A percentile compares a stretch with the other conserved stretches of the same genome.
phyloP scores from a whole-genome alignment of 2,888 invertebrate species.

The Rhaphigaster nebulosa region DNA sequence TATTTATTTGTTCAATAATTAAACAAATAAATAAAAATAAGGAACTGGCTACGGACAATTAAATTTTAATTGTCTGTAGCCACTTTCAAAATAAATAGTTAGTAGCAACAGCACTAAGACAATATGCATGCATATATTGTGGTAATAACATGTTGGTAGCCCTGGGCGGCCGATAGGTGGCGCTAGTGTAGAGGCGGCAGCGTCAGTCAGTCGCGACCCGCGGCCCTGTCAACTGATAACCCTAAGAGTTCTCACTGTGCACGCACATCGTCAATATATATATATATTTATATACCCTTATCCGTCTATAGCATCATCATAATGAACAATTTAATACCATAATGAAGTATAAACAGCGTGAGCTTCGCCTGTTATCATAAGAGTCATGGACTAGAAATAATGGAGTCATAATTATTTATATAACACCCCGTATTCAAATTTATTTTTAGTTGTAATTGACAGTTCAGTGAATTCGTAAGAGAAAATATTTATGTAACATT shows the following conservation, averaged over 20 bases:
- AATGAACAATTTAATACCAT: not conserved
- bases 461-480: conserved; percentile 5
- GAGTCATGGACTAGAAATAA: not conserved
- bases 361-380: not conserved
- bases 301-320: not conserved
- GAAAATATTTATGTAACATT: not conserved
- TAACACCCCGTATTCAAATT: not conserved
- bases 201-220: conserved; percentile 42
- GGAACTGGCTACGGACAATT: too few species aligned
- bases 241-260: not conserved
- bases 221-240: conserved; percentile 30
- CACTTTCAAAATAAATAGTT: not conserved
- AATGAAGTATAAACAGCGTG: not conserved
- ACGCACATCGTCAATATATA: conserved; percentile 40
- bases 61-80: too few species aligned
- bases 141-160: conserved; percentile 19
- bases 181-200: conserved; percentile 44
- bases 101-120: not conserved
- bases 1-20: not conserved
- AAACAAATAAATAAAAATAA: too few species aligned
- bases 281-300: conserved; percentile 1
- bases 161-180: conserved; percentile 11
- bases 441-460: not conserved
- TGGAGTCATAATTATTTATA: not conserved
- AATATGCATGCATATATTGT: not conserved